Base-by-base conservation (phyloP, 2,888 invertebrate genomes). In the Torymus aiolomorphi region DNA sequence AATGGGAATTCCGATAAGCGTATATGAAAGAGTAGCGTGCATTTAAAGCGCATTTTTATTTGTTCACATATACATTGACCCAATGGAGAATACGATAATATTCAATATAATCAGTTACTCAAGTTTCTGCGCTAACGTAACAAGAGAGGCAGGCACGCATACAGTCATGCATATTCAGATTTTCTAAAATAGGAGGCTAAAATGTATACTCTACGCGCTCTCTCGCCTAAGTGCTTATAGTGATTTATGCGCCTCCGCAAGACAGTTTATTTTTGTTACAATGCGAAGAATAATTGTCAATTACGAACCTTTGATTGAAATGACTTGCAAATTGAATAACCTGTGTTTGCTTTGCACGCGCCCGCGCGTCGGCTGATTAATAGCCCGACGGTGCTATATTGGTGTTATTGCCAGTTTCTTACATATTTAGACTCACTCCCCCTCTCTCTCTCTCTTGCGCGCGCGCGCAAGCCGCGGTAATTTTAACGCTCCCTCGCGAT, bases 301-400 rank as follows among this genome's bases (percentile, higher is more conserved):
- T 80, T 77, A 77, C 52, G 59, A 74, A 20, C 18, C 42, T 69
- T 51, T 56, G 80, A 77, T 80, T 70, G 61, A 70, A 74, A 59
- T 56, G 65, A 70, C 66, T 70, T 72, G 63, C 52, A 77, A 77
- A 80, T 77, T 77, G 73, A 80, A 77, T 70, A 74, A 65, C 59
- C 59, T 65, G 70, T 70, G 66, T 74, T 77, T 75, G 66, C 80
- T 75, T 63, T 66, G 56, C 54, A 0, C 42, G 42, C 42, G 42
- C 42, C 42, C 42, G 42, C 42, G 42, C n/a, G 52, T 61, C n/a
- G 12, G n/a, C 24, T 65, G 80, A 80, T 80, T 77, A 76, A 80
- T 76, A 16, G 42, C 65, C 52, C 52, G 59, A 16, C 57, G 20
- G 16, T 66, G 42, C 52, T 69, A 18, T 52, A 52, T 70, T 70